These are phyloP conservation scores for Drepana falcataria DNA, from an alignment of 2,888 invertebrate genomes.

Conservation along the genomic window DNA sequence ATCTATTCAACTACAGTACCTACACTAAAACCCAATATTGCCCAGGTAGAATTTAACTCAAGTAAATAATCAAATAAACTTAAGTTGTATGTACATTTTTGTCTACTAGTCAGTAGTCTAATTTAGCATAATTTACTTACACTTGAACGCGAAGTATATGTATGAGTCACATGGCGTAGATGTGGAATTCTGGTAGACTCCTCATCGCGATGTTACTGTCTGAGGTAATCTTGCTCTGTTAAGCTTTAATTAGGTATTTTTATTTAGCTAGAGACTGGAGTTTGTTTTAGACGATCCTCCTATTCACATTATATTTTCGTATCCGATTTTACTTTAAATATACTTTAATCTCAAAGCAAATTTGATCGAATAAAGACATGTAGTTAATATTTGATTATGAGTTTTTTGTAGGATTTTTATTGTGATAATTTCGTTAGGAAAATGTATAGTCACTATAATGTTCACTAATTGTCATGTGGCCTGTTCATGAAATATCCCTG, in stretches of 20 bases:
- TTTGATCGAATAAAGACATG: background rate
- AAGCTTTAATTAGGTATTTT: conserved; percentile 37
- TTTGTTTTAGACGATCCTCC: background rate
- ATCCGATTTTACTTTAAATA: background rate
- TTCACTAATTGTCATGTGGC: background rate
- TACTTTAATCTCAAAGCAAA: background rate
- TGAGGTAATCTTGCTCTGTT: conserved; percentile 18
- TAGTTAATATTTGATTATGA: background rate
- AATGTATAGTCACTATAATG: background rate
- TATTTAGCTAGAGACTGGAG: background rate
- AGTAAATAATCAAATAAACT: conserved; percentile 7
- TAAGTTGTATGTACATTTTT: conserved; percentile 48
- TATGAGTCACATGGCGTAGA: background rate
- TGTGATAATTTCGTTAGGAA: background rate
- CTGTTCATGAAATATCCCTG: conserved; percentile 10
- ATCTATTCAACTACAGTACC: background rate
- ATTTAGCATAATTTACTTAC: conserved; percentile 33
- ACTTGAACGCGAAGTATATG: conserved; percentile 9
- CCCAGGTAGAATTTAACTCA: conserved; percentile 1
- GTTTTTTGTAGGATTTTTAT: background rate
- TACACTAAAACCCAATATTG: background rate
- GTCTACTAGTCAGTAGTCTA: conserved; percentile 65
- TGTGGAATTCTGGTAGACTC: no score
- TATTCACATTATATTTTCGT: background rate
- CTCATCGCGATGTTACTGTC: no score